Conservation (phyloP, 1,140 invertebrate species). For the Zaprionus capensis region DNA sequence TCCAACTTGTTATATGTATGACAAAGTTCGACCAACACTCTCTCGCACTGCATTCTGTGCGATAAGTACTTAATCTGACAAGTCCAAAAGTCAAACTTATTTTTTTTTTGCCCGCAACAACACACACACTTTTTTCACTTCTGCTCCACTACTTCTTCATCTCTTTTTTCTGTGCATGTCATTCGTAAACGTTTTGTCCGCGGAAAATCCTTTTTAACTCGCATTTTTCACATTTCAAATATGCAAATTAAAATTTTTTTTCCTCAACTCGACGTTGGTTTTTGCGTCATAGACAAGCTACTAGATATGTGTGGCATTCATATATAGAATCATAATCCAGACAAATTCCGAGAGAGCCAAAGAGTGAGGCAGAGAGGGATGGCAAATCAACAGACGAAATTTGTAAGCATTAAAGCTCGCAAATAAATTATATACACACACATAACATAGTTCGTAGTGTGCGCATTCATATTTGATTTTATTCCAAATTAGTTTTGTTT, state of each 20-base stretch:
- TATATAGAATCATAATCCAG: constrained; percentile 3
- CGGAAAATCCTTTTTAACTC: constrained; percentile 1
- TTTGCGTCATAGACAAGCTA: constrained; percentile 2
- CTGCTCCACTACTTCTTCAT: not conserved
- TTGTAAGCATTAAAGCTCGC: constrained; percentile 47
- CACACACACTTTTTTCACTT: not conserved
- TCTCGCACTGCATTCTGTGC: not conserved
- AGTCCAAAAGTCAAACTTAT: not conserved
- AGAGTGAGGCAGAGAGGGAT: not conserved
- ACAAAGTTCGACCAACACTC: not conserved
- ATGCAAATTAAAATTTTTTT: constrained; percentile 8
- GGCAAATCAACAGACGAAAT: constrained; percentile 22
- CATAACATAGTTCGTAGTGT: constrained; percentile 9
- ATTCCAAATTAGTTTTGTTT: constrained; percentile 73
- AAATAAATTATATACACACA: constrained; percentile 56
- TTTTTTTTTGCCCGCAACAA: not conserved
- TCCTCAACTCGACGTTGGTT: not conserved
- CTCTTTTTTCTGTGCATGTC: not conserved
- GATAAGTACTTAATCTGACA: constrained; percentile 11
- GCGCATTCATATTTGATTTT: constrained; percentile 65
- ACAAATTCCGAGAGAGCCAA: not conserved
- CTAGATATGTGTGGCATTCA: not conserved
- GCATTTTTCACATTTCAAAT: constrained; percentile 3
- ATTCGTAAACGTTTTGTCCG: constrained; percentile 9
- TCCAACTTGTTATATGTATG: not conserved